Base-by-base conservation (phyloP, 2,113 vertebrate species). In the Hydrolagus affinis region DNA sequence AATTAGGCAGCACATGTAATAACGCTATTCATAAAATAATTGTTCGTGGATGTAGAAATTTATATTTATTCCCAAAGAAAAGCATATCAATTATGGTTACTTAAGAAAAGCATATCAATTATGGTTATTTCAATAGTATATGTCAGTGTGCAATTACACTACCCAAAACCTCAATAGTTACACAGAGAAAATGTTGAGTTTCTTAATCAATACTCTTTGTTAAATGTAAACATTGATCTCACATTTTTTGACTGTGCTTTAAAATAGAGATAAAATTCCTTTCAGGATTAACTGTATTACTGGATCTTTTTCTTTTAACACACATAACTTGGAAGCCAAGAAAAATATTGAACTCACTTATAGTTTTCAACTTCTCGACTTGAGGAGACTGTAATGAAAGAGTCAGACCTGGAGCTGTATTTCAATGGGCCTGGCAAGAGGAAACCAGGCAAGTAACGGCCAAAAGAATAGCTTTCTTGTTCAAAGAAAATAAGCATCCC, bases 401-500 rank as follows among this genome's bases (percentile, higher is more conserved):
- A 95, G 89, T 99, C 98, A 0, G 95, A 97, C 30, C 96, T 94
- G 70, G 92, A 86, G 88, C 95, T 97, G 92, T 99, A 98, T 70
- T 92, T 87, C 86, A 99, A 89, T 0, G 98, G 96, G n/a, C 97
- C 97, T 0, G 97, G 97, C 80, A 99, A 91, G 87, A 99, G 94
- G 90, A 96, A 98, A 8, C 95, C 96, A 0, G 97, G 97, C 19
- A 99, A 93, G 88, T 97, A 99, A 12, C 96, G 90, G 8, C 97
- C 96, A 87, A 98, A 99, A 59, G 96, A 94, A 14, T 95, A 99
- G 88, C 96, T 98, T 90, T 99, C 97, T 92, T 99, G 98, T 88
- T 99, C 97, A 87, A 99, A 98, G 87, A 99, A 91, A 95, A 97
- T 98, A 74, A 99, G 93, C 96, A 99, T 97, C 71, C 98, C 98